Base-by-base conservation (phyloP, 2,888 invertebrate species). In the Sinelater perroti region DNA sequence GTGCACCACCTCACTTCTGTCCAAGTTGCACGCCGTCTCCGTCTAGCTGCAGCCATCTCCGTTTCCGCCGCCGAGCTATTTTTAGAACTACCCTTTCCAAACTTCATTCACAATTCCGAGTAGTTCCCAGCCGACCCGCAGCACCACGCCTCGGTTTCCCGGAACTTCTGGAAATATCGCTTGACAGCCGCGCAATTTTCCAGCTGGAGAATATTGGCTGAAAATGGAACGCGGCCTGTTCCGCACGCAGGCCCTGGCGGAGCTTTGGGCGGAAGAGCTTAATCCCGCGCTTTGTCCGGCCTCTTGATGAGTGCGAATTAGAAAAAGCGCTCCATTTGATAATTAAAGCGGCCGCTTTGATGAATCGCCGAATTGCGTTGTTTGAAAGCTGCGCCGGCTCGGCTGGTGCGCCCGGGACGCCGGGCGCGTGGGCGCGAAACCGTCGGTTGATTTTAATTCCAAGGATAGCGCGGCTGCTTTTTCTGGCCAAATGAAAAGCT, bases 11-110 rank as follows among this genome's bases (percentile, higher is more conserved):
- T 40, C 40, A 24, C 14, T 40, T 40, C 24, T 40, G 38, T 38
- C 18, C 38, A 38, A 38, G 6, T 33, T 11, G 16, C 14, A 40
- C 14, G 3, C n/a, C 11, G 24, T 40, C 13, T 40, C 40, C 13
- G 24, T 24, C 20, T 40, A 21, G 16, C 24, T 24, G 26, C 24
- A 24, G 2, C 14, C n/a, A 1, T 40, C 24, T 45, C 45, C 17
- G 8, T 45, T 14, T 13, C 20, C 14, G 10, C 8, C n/a, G 2
- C 35, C 13, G 18, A 30, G 45, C 45, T 45, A 45, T 45, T 30
- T 45, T 45, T 45, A 45, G 45, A 45, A 45, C 45, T 45, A 45
- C 45, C 45, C 45, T 45, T 31, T 28, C 45, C 45, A 45, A 45
- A 45, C 31, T 45, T 45, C 45, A 45, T 45, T 45, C 45, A 45